Percentiles rank a stretch among this genome's conserved stretches.
phyloP scores from a whole-genome alignment of 2,797 vertebrate species.

The Parauchenoglanis ngamensis region DNA sequence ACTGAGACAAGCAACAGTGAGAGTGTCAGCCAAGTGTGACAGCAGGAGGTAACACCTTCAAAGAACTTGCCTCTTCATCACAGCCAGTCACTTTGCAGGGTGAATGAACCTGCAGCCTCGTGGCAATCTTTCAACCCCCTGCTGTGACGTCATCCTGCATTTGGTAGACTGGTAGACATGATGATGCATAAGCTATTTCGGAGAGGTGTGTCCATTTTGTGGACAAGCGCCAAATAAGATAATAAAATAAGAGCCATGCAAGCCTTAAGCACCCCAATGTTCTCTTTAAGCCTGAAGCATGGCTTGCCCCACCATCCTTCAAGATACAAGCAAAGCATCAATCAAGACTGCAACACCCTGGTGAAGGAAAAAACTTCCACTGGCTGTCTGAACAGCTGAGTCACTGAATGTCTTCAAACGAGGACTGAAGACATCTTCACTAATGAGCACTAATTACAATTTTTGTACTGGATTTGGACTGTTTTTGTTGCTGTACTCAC shows the following conservation, averaged over 20 bases:
- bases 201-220: too few relatives aligned
- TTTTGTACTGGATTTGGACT: not conserved
- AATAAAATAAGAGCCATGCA: too few relatives aligned
- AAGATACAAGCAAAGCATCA: not conserved
- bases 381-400: not conserved
- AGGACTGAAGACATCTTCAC: not conserved
- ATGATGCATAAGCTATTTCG: not conserved
- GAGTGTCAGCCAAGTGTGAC: not conserved
- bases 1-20: not conserved
- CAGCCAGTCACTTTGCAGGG: not conserved
- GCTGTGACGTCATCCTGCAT: not conserved
- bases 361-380: not conserved
- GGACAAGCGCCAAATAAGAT: not conserved
- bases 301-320: not conserved
- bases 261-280: not conserved
- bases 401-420: not conserved
- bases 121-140: not conserved
- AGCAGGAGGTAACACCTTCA: not conserved
- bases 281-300: not conserved
- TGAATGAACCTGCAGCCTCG: not conserved
- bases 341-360: not conserved
- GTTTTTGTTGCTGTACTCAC: not conserved
- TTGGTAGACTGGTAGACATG: not conserved
- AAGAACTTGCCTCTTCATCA: conserved; percentile 9
- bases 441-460: not conserved